phyloP scores from a whole-genome alignment of 2,797 vertebrate genomes.

The Gorsachius magnificus region DNA sequence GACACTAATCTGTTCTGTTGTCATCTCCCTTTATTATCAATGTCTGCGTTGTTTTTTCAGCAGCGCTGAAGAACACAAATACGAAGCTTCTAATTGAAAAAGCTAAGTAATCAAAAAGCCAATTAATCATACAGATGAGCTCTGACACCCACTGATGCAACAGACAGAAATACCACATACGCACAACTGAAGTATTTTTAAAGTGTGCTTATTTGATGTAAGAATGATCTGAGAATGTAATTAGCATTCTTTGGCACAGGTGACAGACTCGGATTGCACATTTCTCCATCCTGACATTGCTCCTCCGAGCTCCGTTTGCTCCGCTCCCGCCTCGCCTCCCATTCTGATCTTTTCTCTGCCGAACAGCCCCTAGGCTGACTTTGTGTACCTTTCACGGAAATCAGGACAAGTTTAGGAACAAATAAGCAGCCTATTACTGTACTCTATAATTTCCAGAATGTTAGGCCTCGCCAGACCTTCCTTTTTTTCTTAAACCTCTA shows the following conservation, averaged over 20 bases:
- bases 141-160: slow-evolving; percentile 66
- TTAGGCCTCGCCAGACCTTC: not conserved
- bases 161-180: slow-evolving; percentile 45
- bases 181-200: slow-evolving; percentile 42
- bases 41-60: slow-evolving; percentile 53
- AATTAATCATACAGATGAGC: slow-evolving; percentile 78
- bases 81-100: slow-evolving; percentile 72
- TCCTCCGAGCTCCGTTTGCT: not conserved
- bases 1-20: slow-evolving; percentile 72
- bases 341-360: not conserved
- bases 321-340: not conserved
- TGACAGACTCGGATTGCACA: slow-evolving; percentile 28
- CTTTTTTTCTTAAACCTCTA: not conserved
- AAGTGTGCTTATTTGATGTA: slow-evolving; percentile 67
- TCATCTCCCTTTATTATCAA: slow-evolving; percentile 71
- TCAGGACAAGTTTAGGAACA: not conserved
- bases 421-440: not conserved
- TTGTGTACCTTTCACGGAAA: not conserved
- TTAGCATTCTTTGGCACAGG: slow-evolving; percentile 67
- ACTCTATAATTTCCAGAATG: not conserved
- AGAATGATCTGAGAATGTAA: slow-evolving; percentile 70
- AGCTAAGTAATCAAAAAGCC: slow-evolving; percentile 74
- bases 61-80: slow-evolving; percentile 51
- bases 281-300: slow-evolving; percentile 1
- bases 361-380: not conserved